Evolutionary conservation across 2,888 invertebrate genomes (phyloP).

Genomic region (Syrphus vitripennis): DNA sequence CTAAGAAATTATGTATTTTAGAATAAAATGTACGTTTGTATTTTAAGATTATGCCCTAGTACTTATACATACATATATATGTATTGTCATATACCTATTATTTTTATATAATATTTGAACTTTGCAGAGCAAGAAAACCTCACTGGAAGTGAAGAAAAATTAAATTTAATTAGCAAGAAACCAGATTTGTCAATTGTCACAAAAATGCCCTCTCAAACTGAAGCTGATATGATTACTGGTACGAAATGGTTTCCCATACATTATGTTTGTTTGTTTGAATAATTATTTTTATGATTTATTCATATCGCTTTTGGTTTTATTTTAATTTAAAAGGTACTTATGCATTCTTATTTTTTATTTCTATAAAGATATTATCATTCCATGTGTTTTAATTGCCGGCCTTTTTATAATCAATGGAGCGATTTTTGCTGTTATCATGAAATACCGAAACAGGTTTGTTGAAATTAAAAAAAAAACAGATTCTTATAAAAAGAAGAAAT

Average conservation of each 20-base stretch:
- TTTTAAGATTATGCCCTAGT: neutral
- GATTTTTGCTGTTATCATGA: slow-evolving; percentile 87
- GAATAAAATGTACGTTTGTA: neutral
- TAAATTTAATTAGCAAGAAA: slow-evolving; percentile 51
- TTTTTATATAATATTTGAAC: slow-evolving; percentile 25
- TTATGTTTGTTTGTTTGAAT: slow-evolving; percentile 24
- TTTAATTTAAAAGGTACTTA: slow-evolving; percentile 23
- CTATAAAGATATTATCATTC: slow-evolving; percentile 86
- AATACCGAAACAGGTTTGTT: slow-evolving; percentile 74
- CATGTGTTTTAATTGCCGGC: slow-evolving; percentile 86
- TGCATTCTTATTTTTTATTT: slow-evolving; percentile 74
- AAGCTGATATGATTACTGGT: slow-evolving; percentile 74
- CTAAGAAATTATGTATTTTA: neutral
- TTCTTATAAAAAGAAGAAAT: neutral
- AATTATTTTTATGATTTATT: slow-evolving; percentile 18
- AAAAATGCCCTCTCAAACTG: slow-evolving; percentile 72
- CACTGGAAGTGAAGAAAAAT: slow-evolving; percentile 66
- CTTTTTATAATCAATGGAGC: slow-evolving; percentile 88
- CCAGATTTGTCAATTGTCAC: slow-evolving; percentile 46
- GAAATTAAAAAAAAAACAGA: neutral
- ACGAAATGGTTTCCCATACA: slow-evolving; percentile 31
- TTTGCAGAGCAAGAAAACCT: slow-evolving; percentile 73
- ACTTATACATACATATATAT: neutral
- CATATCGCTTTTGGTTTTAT: no score
- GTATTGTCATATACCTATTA: no score